Evolutionary conservation across 2,888 invertebrate genomes (phyloP), one percentile per base, ranked within the genome.

Genomic region (Steromphala cineraria): DNA sequence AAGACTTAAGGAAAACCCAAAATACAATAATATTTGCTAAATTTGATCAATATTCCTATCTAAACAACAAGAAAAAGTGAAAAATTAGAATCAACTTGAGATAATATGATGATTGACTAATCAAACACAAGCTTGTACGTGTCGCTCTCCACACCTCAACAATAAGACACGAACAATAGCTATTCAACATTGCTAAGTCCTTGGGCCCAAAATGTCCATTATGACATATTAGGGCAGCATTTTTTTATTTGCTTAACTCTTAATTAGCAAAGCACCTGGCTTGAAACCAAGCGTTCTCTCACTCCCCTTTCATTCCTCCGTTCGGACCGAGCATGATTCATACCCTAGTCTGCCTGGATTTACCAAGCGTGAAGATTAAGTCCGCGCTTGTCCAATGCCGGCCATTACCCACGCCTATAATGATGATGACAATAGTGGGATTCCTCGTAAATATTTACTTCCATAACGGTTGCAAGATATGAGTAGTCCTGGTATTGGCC

Each of bases 361-460:
- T 71, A 8, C 71, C 31, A 40, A 71, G 71, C 71, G 36, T 71
- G 40, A 36, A 36, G 71, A 71, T 71, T 71, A 71, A 71, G 36
- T 31, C 19, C 31, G 62, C 46, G 28, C 28, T 40, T 71, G 71
- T 19, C 31, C 71, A 36, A 31, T 19, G 19, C 71, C 8, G 21
- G 52, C 75, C 75, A 75, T 53, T 53, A 75, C 31, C 21, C 52
- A 52, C 75, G 17, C 19, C 53, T 52, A 75, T 46, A 75, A 31
- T 53, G 24, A 53, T 28, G 17, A 46, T n/a, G 71, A 71, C 71
- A 71, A 71, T 71, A 19, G 71, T 7, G 24, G n/a, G 21, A 75
- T 21, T 24, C 21, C 52, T 53, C 75, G 53, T 75, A 52, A 75
- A 75, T 53, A 75, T 75, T 53, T 53, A 75, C 75, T 75, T 52